phyloP scores from a whole-genome alignment of 2,797 vertebrate species.

The Octomys mimax region DNA sequence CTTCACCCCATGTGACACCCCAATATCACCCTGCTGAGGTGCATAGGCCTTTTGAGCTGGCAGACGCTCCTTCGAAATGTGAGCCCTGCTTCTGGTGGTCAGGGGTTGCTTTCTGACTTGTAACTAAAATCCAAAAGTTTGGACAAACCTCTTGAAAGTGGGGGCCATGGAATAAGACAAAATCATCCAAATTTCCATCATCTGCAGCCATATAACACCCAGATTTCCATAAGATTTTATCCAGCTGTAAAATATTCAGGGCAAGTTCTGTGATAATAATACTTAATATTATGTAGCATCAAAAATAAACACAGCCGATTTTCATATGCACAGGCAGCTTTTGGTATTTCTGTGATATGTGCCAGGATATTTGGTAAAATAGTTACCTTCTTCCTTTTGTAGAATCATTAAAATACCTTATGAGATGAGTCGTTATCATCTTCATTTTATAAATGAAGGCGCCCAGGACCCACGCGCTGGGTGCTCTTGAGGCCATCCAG shows the following conservation, averaged over 20 bases:
- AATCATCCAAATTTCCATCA: background rate
- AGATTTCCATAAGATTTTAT: background rate
- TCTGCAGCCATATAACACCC: background rate
- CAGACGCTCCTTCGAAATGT: background rate
- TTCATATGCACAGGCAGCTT: background rate
- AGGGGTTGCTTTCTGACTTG: background rate
- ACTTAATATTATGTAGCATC: background rate
- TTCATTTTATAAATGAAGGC: constrained; percentile 9
- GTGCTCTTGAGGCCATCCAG: background rate
- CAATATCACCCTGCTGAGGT: background rate
- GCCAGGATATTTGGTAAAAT: constrained; percentile 33
- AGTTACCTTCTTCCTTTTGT: background rate
- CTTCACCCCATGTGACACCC: background rate
- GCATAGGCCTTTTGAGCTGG: background rate
- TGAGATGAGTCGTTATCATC: background rate
- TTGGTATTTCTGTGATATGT: background rate
- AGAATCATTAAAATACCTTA: background rate
- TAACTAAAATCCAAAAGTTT: constrained; percentile 11
- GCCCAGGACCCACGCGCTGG: background rate
- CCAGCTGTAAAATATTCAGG: constrained; percentile 18
- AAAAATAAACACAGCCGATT: background rate
- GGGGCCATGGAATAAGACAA: background rate
- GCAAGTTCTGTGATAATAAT: background rate
- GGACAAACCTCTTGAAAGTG: constrained; percentile 6
- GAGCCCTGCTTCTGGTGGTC: background rate